These are phyloP conservation scores for Theretra japonica DNA, from an alignment of 2,888 invertebrate genomes.

Conservation along the genomic window DNA sequence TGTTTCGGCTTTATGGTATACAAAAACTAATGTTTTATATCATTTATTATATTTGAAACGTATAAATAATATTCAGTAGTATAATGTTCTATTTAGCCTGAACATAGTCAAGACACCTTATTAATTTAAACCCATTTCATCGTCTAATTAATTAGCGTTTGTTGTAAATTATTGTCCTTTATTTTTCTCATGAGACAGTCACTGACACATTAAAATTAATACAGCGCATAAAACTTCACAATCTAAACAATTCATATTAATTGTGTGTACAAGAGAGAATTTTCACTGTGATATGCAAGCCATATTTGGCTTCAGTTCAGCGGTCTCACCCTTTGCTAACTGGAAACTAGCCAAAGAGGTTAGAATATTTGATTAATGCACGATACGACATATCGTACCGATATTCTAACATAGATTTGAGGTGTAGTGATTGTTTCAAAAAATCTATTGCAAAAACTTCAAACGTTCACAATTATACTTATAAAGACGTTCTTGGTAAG, in stretches of 20 bases:
- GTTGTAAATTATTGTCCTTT: background rate
- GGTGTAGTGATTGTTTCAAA: too few relatives aligned
- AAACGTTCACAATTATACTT: too few relatives aligned
- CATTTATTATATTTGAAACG: too few relatives aligned
- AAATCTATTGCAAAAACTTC: too few relatives aligned
- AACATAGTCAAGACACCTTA: background rate
- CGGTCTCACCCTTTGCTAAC: slow-evolving; percentile 34
- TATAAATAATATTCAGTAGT: too few relatives aligned
- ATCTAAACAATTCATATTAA: slow-evolving; percentile 31
- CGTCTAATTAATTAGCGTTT: background rate
- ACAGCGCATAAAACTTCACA: slow-evolving; percentile 28
- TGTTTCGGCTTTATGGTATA: too few relatives aligned
- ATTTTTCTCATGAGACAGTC: background rate
- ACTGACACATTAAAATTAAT: slow-evolving; percentile 2
- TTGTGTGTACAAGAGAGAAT: slow-evolving; percentile 30
- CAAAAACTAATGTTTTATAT: too few relatives aligned
- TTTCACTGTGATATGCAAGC: slow-evolving; percentile 39
- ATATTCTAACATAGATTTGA: too few relatives aligned
- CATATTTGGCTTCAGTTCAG: slow-evolving; percentile 40
- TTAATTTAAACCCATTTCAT: background rate
- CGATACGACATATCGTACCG: slow-evolving; percentile 25
- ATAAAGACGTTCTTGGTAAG: too few relatives aligned
- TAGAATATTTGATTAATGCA: slow-evolving; percentile 29
- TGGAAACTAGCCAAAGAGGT: slow-evolving; percentile 45
- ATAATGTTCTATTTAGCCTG: too few relatives aligned